phyloP scores from a whole-genome alignment of 92 coral and sea anemone species.

The Heliopora coerulea region DNA sequence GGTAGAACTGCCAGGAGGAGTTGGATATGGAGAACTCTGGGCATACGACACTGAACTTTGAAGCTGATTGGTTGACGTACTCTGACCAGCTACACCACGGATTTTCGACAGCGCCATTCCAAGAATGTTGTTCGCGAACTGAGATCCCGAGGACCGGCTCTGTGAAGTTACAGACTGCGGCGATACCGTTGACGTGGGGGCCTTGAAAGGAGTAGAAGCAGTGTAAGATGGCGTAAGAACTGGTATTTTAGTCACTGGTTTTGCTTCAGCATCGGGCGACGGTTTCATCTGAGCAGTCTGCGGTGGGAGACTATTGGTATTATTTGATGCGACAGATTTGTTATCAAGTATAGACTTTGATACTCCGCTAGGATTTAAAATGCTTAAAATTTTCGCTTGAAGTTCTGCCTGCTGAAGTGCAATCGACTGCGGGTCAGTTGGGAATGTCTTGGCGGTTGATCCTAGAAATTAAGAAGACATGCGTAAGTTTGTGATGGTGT shows the following conservation, averaged over 20 bases:
- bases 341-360: constrained; percentile 35
- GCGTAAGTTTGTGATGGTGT: too few relatives aligned
- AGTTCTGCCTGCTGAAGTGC: constrained; percentile 99
- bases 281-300: constrained; percentile 12
- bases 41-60: neutral
- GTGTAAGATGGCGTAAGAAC: constrained; percentile 31
- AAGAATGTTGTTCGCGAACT: neutral
- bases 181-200: neutral
- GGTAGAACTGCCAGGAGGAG: constrained; percentile 46
- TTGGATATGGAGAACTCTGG: neutral
- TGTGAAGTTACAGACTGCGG: neutral
- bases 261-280: constrained; percentile 7
- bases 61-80: neutral
- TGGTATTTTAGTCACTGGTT: constrained; percentile 27
- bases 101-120: neutral
- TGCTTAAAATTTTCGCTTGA: constrained; percentile 96
- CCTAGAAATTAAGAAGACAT: neutral
- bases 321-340: neutral
- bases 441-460: constrained; percentile 26
- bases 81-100: neutral
- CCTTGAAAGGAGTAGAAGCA: constrained; percentile 24
- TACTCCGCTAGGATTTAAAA: constrained; percentile 72
- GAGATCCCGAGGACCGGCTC: neutral
- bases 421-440: constrained; percentile 85
- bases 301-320: neutral